Evolutionary conservation across 2,797 vertebrate species (phyloP).

Genomic region (Rhodeus uyekii): DNA sequence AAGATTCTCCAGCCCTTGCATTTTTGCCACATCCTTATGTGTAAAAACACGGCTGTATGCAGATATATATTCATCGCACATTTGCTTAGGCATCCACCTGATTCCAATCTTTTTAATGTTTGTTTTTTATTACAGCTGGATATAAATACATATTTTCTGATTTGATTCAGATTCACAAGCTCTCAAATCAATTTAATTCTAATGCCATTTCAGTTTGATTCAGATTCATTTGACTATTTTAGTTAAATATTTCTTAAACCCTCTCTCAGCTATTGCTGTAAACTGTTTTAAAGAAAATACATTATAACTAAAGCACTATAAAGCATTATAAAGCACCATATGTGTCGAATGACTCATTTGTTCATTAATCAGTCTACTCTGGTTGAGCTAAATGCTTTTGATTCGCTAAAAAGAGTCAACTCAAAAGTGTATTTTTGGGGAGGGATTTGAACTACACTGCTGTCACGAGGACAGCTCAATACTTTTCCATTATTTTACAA

Average conservation of each 20-base stretch:
- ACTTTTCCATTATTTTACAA: not conserved
- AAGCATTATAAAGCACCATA: not conserved
- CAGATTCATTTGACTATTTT: not conserved
- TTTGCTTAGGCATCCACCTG: not conserved
- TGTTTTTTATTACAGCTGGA: not conserved
- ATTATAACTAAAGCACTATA: too few species aligned
- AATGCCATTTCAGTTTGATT: not conserved
- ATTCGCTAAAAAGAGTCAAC: not conserved
- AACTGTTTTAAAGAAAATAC: not conserved
- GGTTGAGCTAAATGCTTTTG: not conserved
- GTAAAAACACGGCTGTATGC: constrained; percentile 5
- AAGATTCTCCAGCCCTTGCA: constrained; percentile 43
- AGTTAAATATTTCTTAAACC: not conserved
- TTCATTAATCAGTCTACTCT: not conserved
- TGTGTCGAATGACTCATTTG: not conserved
- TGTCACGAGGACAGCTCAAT: not conserved
- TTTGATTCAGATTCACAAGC: not conserved
- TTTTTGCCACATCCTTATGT: constrained; percentile 33
- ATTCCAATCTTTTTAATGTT: not conserved
- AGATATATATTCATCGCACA: not conserved
- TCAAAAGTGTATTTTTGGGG: not conserved
- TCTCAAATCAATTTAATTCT: not conserved
- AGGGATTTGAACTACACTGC: not conserved
- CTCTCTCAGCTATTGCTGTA: not conserved
- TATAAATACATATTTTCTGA: not conserved